Evolutionary conservation across 2,888 invertebrate species (phyloP), one percentile per base, ranked within the genome.

Genomic region (Apamea anceps): DNA sequence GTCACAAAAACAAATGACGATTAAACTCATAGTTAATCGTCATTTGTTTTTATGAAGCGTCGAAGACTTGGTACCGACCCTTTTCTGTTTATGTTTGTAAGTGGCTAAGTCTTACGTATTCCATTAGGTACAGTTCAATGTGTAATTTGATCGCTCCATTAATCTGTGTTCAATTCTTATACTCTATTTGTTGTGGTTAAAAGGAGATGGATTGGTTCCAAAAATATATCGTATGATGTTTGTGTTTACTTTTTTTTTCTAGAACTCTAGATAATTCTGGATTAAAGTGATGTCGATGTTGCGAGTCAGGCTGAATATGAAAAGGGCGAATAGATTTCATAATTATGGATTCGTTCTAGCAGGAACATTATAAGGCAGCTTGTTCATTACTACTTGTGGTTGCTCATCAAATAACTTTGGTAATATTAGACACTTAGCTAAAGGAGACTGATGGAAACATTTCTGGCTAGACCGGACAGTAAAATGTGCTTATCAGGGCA

Each of bases 91-190:
- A 67, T 79, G 42, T 73, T 54, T 78, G 28, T 75, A 65, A 32
- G 67, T 57, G 48, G n/a, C 6, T 32, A 28, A 42, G 18, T 48
- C 32, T 32, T 45, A 62, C 15, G 18, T 67, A 62, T 77, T 75
- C 70, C 82, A 82, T 71, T 65, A 75, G 67, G 75, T 71, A 72
- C 72, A 80, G 72, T 67, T 79, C 75, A 79, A 72, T 79, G 77
- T 71, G 85, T 85, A 84, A 89, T 87, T 85, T 84, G 83, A 85
- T 79, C 75, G 77, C 79, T 76, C 65, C 28, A 81, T 80, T 84
- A 85, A 89, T 86, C 78, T 79, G 62, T 51, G 4, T 45, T 48
- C 54, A 76, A 80, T 77, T 72, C 62, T 72, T 75, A 68, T 66
- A 75, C 74, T 81, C 71, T 85, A 78, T 82, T 65, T 37, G 57